Base-by-base conservation (phyloP, 2,888 invertebrate genomes). In the Petrolisthes cinctipes region DNA sequence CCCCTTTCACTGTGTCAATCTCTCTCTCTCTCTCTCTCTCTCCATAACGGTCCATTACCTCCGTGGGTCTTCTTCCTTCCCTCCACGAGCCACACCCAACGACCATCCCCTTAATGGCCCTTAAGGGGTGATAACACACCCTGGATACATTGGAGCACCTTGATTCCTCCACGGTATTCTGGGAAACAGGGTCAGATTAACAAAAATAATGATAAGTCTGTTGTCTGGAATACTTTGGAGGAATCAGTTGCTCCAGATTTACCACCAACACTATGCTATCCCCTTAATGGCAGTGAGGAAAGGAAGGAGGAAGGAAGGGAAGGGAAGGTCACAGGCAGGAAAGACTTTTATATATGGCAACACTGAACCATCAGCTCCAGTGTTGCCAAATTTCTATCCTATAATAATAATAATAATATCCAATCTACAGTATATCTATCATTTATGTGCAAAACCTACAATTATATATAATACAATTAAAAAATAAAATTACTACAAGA, bases 1-100 rank as follows among this genome's bases (percentile, higher is more conserved):
- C 51, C 9, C 7, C 37, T 51, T 53, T 17, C 53, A 23, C 37
- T 17, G 11, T 51, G 11, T 51, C 37, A 37, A 37, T 37, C 37
- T 37, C 37, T 37, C 37, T 37, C 37, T 37, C 37, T 37, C 37
- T 37, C 37, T 37, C 37, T 37, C 37, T 37, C 37, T 37, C 37
- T 37, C 37, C 37, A 37, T 37, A 37, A 37, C 53, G 5, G 11
- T 9, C 17, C 66, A 14, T 17, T 66, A 11, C 17, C 66, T 66
- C 17, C 17, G 17, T 66, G 11, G 14, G 14, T 66, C 17, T 66
- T 17, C 66, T 66, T 68, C 54, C 56, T 57, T 75, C 75, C 86
- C 81, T 86, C 75, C 61, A 51, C 9, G 57, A 81, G 86, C 86
- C 73, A 81, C 86, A 37, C 86, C 80, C 81, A 81, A 73, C 81